phyloP scores from a whole-genome alignment of 2,797 vertebrate genomes.

The Sarcoramphus papa region DNA sequence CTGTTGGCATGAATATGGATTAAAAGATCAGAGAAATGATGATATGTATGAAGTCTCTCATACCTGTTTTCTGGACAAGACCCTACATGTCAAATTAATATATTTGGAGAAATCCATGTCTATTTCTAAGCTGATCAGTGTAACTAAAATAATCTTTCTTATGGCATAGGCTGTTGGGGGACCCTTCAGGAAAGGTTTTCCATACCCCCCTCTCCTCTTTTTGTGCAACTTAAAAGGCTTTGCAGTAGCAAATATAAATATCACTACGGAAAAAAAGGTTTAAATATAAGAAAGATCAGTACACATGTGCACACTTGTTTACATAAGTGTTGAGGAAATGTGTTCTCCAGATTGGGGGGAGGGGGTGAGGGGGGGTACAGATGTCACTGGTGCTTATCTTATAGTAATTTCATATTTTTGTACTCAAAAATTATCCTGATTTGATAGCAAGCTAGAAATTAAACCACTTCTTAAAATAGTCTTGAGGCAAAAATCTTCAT shows the following conservation, averaged over 20 bases:
- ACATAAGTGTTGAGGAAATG: background rate
- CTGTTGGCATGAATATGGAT: background rate
- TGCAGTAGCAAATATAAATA: background rate
- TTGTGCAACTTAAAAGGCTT: background rate
- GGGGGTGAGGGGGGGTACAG: background rate
- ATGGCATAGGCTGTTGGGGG: background rate
- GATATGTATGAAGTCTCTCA: background rate
- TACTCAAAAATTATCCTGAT: background rate
- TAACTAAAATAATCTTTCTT: background rate
- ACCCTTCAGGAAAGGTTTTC: background rate
- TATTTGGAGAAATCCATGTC: background rate
- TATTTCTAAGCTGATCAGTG: background rate
- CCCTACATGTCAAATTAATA: background rate
- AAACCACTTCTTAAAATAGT: background rate
- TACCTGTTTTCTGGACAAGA: background rate
- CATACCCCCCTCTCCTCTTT: fast-evolving
- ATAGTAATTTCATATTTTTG: background rate
- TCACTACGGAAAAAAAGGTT: background rate
- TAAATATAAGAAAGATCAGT: background rate
- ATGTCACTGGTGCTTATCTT: background rate
- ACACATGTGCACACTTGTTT: background rate
- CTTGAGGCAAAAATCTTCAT: background rate
- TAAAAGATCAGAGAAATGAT: conserved; percentile 35
- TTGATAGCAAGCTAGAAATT: background rate
- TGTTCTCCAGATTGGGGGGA: background rate